Evolutionary conservation across 2,797 vertebrate genomes (phyloP).

Genomic region (Cephalopachus bancanus): DNA sequence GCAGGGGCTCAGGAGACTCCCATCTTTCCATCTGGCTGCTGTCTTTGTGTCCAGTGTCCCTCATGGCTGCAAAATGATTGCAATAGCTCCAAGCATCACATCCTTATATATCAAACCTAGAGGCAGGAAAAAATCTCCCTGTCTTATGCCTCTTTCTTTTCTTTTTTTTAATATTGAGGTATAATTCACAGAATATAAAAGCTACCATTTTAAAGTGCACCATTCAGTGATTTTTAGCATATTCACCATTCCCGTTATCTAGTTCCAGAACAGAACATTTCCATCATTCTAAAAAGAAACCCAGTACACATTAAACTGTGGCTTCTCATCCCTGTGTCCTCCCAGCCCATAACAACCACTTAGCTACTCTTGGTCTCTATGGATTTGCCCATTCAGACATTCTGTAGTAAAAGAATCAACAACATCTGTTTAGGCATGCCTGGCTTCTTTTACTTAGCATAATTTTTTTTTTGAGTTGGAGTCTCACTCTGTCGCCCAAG

Average conservation of each 20-base stretch:
- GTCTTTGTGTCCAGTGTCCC: neutral
- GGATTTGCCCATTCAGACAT: neutral
- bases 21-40: neutral
- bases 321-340: neutral
- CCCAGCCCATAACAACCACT: neutral
- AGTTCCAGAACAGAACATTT: no score
- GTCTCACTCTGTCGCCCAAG: no score
- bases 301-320: no score
- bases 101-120: neutral
- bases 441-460: no score
- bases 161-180: neutral
- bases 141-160: neutral
- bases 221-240: neutral
- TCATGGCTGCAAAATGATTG: neutral
- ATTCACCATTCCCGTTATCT: neutral
- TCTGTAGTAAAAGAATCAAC: neutral
- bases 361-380: neutral
- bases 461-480: no score
- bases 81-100: neutral
- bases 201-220: no score
- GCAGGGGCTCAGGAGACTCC: neutral
- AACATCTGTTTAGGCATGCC: neutral
- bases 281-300: no score
- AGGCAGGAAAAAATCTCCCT: neutral
- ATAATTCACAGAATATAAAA: neutral